These are phyloP conservation scores for Myopa tessellatipennis DNA, from an alignment of 2,888 invertebrate genomes.

Conservation along the genomic window DNA sequence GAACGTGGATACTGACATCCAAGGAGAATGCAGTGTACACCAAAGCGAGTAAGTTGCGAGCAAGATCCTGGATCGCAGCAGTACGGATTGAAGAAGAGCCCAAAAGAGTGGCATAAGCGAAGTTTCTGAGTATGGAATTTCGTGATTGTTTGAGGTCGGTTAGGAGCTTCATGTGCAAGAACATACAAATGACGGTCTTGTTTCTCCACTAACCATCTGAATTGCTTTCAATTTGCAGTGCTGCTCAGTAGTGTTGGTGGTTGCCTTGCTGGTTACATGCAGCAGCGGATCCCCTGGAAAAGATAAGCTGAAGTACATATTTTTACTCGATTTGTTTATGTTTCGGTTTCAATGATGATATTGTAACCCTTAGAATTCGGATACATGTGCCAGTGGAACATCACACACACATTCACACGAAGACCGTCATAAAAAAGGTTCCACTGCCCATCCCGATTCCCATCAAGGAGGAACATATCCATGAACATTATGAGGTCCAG, in stretches of 20 bases:
- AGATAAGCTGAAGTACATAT: conserved; percentile 64
- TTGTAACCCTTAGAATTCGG: conserved; percentile 58
- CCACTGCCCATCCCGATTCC: conserved; percentile 66
- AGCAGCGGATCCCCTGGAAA: conserved; percentile 61
- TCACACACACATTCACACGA: conserved; percentile 68
- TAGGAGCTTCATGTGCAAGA: background rate
- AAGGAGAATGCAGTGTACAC: conserved; percentile 7
- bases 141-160: too few species aligned
- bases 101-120: too few species aligned
- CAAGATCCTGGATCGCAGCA: too few species aligned
- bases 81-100: too few species aligned
- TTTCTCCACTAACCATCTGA: too few species aligned
- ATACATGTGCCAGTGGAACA: conserved; percentile 68
- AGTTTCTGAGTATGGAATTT: too few species aligned
- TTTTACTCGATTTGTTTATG: background rate
- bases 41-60: conserved; percentile 55
- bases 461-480: conserved; percentile 62
- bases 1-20: background rate
- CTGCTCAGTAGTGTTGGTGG: conserved; percentile 57
- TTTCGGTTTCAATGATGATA: background rate
- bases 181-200: too few species aligned
- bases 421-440: conserved; percentile 67
- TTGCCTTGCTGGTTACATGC: conserved; percentile 58
- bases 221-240: conserved; percentile 43
- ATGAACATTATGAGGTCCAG: conserved; percentile 55